Base-by-base conservation (phyloP, 2,888 invertebrate genomes). In the Nemotelus pantherinus region DNA sequence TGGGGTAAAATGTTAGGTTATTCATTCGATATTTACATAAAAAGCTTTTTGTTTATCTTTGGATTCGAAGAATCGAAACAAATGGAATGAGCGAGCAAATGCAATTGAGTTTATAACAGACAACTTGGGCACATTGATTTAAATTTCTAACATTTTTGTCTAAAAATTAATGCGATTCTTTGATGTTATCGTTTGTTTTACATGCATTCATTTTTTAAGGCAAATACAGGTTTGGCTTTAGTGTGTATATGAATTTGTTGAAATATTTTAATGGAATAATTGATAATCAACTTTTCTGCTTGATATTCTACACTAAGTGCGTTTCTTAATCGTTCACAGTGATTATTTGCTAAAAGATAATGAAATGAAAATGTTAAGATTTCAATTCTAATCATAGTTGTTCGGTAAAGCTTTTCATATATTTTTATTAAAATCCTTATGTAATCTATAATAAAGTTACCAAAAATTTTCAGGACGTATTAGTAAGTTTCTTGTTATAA, bases 171-270 rank as follows among this genome's bases (percentile, higher is more conserved):
- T 41, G 43, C 57, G 64, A 58, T 74, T 77, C 25, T 68, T 50
- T 77, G 60, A 68, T 4, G 5, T 57, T 10, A 57, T 57, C 25
- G 4, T 25, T 57, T 57, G 25, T 10, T 57, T 25, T 57, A 57
- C 57, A 9, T 25, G 50, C 10, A 9, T 10, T 57, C 10, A 67
- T 78, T 64, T 72, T 67, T 67, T 78, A 78, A 78, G 78, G 78
- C 78, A 78, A 78, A 78, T 75, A 77, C 71, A 78, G 78, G 58
- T 57, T 58, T 58, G n/a, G 53, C 25, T 53, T 50, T 9, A 10
- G 53, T 53, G 6, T 68, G 63, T 9, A 57, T 25, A 57, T 57
- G 5, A 57, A 57, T 57, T 9, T 57, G 10, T 4, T 57, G 10
- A 25, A 50, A 57, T 25, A 57, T 25, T 25, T 25, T 25, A 25